A percentile compares a stretch with the other conserved stretches of the same genome.
Conservation (phyloP, 1,140 invertebrate genomes). For the Aplysia californica region DNA sequence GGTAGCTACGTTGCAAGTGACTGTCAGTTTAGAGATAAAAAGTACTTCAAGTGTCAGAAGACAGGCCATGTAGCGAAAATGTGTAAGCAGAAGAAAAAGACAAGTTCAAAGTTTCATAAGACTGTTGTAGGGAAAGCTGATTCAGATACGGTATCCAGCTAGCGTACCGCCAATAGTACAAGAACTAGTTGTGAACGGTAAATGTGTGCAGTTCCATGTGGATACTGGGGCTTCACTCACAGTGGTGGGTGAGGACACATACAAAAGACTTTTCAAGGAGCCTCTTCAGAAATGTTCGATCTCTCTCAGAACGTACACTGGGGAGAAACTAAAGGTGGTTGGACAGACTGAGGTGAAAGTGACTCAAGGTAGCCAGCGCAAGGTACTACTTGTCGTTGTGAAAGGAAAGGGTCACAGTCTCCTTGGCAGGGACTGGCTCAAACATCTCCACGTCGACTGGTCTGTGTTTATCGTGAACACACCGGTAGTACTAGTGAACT, state of each 20-base stretch:
- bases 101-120: too few species aligned
- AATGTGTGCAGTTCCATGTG: neutral
- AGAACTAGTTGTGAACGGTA: neutral
- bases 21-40: neutral
- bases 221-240: neutral
- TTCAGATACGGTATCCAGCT: too few species aligned
- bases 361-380: neutral
- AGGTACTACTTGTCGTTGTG: neutral
- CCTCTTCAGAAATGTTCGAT: neutral
- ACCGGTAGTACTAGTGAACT: neutral
- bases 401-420: neutral
- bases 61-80: neutral
- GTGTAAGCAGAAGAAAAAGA: neutral
- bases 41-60: neutral
- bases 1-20: too few species aligned
- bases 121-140: too few species aligned
- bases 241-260: neutral
- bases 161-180: neutral
- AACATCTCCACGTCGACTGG: neutral
- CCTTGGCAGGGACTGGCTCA: neutral
- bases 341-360: neutral
- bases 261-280: neutral
- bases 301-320: neutral
- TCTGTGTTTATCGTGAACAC: neutral
- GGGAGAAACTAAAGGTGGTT: neutral